These are phyloP conservation scores for Trogon melanurus DNA, from an alignment of 2,113 vertebrate genomes.

Conservation along the genomic window DNA sequence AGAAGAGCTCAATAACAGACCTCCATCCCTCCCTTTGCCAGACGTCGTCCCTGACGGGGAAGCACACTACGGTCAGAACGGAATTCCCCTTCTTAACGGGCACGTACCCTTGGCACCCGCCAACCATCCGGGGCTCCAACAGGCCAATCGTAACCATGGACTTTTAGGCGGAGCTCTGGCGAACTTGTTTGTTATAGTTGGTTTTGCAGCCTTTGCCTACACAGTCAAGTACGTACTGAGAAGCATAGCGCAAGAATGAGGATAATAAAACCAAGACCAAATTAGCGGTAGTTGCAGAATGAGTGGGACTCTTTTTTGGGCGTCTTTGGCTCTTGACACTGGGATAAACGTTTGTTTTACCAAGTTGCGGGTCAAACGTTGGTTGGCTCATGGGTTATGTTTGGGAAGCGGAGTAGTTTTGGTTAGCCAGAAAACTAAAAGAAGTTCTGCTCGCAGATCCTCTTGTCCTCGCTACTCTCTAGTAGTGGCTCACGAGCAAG, in stretches of 20 bases:
- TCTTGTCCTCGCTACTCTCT: neutral
- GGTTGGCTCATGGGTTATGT: conserved; percentile 68
- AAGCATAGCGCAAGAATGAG: conserved; percentile 98
- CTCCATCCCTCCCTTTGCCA: conserved; percentile 90
- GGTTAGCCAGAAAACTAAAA: neutral
- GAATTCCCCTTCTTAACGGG: conserved; percentile 84
- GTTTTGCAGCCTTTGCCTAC: conserved; percentile 97
- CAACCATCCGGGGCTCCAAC: conserved; percentile 83
- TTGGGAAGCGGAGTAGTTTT: neutral
- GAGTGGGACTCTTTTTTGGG: conserved; percentile 38
- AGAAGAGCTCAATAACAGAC: conserved; percentile 85
- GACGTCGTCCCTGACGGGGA: conserved; percentile 94
- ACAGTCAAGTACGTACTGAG: conserved; percentile 97
- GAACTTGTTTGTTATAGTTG: conserved; percentile 98
- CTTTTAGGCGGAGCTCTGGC: conserved; percentile 94
- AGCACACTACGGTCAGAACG: conserved; percentile 86
- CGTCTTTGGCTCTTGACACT: neutral
- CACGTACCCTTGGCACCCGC: conserved; percentile 75
- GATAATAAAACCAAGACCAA: conserved; percentile 5
- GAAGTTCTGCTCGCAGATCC: neutral
- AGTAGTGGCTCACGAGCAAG: neutral
- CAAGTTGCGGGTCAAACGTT: neutral
- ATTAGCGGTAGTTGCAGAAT: conserved; percentile 51
- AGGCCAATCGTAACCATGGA: conserved; percentile 96
- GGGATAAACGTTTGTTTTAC: conserved; percentile 40